Evolutionary conservation across 2,113 vertebrate species (phyloP).

Genomic region (Rhinopithecus roxellana): DNA sequence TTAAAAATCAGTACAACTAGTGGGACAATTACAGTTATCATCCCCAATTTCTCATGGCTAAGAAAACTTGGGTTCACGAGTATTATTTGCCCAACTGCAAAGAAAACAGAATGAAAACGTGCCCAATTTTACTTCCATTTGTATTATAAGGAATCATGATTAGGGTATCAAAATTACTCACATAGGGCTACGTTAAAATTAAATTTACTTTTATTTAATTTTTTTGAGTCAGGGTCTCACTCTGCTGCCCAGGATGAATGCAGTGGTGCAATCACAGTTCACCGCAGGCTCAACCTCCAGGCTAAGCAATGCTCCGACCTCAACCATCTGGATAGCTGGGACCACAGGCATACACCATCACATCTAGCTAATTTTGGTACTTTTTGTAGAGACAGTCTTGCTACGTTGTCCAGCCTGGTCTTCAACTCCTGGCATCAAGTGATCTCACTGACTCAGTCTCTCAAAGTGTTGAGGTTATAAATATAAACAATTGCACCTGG

Average conservation of each 20-base stretch:
- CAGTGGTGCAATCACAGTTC: not conserved
- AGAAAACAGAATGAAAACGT: not conserved
- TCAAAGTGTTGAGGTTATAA: not conserved
- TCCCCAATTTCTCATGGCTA: not conserved
- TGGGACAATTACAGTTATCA: not conserved
- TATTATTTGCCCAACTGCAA: not conserved
- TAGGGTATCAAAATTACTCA: not conserved
- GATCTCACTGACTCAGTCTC: not conserved
- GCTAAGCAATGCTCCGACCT: not conserved
- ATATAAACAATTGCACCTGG: not conserved
- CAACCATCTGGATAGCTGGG: not conserved
- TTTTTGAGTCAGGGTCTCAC: not conserved
- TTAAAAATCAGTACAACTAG: not conserved
- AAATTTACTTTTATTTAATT: not conserved
- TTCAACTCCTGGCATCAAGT: not conserved
- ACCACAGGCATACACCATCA: not conserved
- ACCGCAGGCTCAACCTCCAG: not conserved
- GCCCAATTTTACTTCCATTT: not conserved
- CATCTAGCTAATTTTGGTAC: not conserved
- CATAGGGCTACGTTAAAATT: not conserved
- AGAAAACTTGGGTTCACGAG: not conserved
- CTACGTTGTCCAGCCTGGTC: not conserved
- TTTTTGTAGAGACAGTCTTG: not conserved
- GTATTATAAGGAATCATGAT: not conserved
- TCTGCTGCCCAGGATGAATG: not conserved